Percentiles rank a stretch among this genome's conserved stretches.
phyloP scores from a whole-genome alignment of 2,113 vertebrate species.

The Caranx melampygus region DNA sequence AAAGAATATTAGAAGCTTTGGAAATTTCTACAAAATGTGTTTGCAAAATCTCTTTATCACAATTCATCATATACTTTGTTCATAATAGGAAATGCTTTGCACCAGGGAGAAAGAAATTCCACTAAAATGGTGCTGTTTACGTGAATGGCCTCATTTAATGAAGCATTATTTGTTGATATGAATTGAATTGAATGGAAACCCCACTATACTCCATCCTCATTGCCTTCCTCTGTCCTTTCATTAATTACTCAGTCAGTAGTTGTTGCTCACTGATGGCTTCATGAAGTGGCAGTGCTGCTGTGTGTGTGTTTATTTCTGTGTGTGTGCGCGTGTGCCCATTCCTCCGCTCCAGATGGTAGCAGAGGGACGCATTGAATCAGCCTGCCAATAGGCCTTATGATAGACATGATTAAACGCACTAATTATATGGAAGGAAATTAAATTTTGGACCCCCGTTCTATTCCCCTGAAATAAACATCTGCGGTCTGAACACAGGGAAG shows the following conservation, averaged over 20 bases:
- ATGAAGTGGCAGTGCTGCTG: conserved; percentile 13
- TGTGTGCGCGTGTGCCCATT: conserved; percentile 21
- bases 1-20: background rate
- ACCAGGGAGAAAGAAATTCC: background rate
- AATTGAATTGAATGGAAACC: conserved; percentile 29
- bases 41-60: background rate
- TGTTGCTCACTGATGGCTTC: conserved; percentile 53
- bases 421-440: conserved; percentile 86
- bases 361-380: conserved; percentile 86
- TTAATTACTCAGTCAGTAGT: conserved; percentile 56
- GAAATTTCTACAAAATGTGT: background rate
- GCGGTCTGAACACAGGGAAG: conserved; percentile 22
- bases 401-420: conserved; percentile 95
- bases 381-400: conserved; percentile 91
- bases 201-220: conserved; percentile 4
- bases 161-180: conserved; percentile 26
- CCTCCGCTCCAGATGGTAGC: conserved; percentile 88
- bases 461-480: conserved; percentile 49
- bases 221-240: conserved; percentile 31
- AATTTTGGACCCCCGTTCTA: conserved; percentile 61
- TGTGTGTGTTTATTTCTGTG: conserved; percentile 35
- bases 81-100: background rate
- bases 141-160: background rate
- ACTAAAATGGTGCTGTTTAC: background rate
- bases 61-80: background rate